These are phyloP conservation scores for Ceratothoa steindachneri DNA, from an alignment of 2,888 invertebrate species.

Conservation along the genomic window DNA sequence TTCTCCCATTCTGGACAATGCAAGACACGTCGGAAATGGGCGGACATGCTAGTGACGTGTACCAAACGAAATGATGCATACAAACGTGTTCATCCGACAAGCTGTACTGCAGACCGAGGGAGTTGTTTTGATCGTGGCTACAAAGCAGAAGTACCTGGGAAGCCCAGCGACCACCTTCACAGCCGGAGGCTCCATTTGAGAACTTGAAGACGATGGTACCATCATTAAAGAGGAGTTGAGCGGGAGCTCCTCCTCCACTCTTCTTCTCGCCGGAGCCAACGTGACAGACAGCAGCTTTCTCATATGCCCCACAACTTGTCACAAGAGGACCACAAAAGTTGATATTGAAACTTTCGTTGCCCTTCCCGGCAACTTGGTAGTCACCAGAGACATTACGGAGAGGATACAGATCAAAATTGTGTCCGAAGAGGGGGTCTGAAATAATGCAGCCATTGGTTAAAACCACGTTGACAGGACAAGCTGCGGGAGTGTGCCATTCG, in stretches of 20 bases:
- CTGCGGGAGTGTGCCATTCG: constrained; percentile 36
- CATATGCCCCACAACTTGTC: constrained; percentile 14
- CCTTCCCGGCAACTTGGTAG: constrained; percentile 30
- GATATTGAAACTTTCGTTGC: constrained; percentile 19
- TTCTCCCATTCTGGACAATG: constrained; percentile 18
- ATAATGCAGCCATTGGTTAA: constrained; percentile 24
- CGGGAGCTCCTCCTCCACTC: constrained; percentile 29
- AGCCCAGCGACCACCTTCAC: constrained; percentile 19
- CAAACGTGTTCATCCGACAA: constrained; percentile 20
- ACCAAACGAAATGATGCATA: constrained; percentile 28
- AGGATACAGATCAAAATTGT: constrained; percentile 36
- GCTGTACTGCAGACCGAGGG: constrained; percentile 26
- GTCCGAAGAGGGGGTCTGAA: constrained; percentile 35
- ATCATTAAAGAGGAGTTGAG: constrained; percentile 34
- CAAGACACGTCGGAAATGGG: constrained; percentile 37
- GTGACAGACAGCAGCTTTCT: constrained; percentile 26
- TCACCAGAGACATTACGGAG: constrained; percentile 28
- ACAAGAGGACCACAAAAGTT: constrained; percentile 41
- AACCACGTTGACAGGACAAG: constrained; percentile 33
- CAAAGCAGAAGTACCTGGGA: constrained; percentile 33
- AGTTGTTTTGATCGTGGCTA: constrained; percentile 31
- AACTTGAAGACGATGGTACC: constrained; percentile 33
- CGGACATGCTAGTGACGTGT: constrained; percentile 35
- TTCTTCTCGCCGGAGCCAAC: constrained; percentile 10
- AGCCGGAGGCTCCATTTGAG: constrained; percentile 26